Base-by-base conservation (phyloP, 2,113 vertebrate species). In the Mus spicilegus region DNA sequence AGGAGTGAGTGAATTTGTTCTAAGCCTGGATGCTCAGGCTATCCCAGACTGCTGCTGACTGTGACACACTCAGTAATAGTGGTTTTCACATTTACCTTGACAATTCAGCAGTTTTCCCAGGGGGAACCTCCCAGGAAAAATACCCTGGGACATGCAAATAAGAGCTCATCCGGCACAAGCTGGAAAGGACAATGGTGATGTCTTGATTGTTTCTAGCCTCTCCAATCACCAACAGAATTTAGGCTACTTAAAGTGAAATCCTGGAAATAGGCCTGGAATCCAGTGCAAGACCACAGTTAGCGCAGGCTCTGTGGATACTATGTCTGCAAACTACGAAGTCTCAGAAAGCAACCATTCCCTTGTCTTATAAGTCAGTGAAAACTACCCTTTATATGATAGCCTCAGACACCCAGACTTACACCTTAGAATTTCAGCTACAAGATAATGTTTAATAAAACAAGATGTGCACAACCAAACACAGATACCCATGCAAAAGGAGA, bases 391-490 rank as follows among this genome's bases (percentile, higher is more conserved):
- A 46, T 33, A 72, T 30, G n/a, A 51, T 11, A 65, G 22, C 46
- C 42, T 82, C 3, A 81, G 19, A 65, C 8, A 33, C 24, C 28
- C 80, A 80, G 22, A 93, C 36, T 49, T 87, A 30, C 3, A 58
- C 58, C 75, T 87, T 70, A 67, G 89, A 81, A 61, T 61, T 81
- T 39, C 20, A 14, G 73, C 46, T 39, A n/a, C 36, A 95, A 61
- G 36, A 75, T 82, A 88, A 91, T 28, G 17, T 56, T 77, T 94
- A 56, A 89, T 46, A 20, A 91, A 65, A 90, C 51, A 78, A 92
- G 46, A 39, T 13, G 85, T 0, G 2, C 0, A 86, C 82, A 88
- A 70, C 42, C 81, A 81, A 93, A 93, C 36, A 85, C n/a, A 82
- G 81, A 89, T 46, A 78, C 24, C 33, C 2, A 8, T 14, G 11